These are phyloP conservation scores for Pedetes capensis DNA, from an alignment of 2,113 vertebrate genomes.

Conservation along the genomic window DNA sequence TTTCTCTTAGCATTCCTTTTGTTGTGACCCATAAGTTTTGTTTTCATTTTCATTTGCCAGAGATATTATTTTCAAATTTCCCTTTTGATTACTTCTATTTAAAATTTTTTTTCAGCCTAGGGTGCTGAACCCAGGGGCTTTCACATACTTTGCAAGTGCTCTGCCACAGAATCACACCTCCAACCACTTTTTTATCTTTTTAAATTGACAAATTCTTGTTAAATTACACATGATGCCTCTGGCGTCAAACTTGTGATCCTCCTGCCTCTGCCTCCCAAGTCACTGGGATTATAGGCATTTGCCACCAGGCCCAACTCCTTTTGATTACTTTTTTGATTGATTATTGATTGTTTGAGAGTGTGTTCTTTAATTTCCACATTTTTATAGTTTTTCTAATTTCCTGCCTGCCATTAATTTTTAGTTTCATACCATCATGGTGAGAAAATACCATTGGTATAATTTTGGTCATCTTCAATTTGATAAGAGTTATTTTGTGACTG, in stretches of 20 bases:
- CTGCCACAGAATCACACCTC: too few relatives aligned
- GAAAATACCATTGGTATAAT: neutral
- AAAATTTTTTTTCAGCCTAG: too few relatives aligned
- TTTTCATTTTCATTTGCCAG: neutral
- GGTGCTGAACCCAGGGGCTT: too few relatives aligned
- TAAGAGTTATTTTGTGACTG: neutral
- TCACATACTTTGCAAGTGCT: too few relatives aligned
- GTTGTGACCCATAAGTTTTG: neutral
- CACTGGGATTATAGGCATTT: too few relatives aligned
- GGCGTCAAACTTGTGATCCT: too few relatives aligned
- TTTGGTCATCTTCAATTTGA: neutral
- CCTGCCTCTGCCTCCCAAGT: too few relatives aligned
- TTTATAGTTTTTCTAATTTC: neutral
- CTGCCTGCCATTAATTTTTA: neutral
- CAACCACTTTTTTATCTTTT: too few relatives aligned
- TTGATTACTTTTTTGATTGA: conserved; percentile 14
- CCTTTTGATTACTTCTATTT: neutral
- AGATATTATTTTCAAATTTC: neutral
- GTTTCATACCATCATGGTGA: neutral
- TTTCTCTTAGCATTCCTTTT: neutral
- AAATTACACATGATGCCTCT: too few relatives aligned
- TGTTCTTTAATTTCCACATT: neutral
- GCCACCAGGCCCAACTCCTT: too few relatives aligned
- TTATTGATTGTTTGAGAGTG: neutral
- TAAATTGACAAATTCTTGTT: too few relatives aligned